Percentiles rank a stretch among this genome's conserved stretches.
Evolutionary conservation across 2,797 vertebrate genomes (phyloP).

Genomic region (Macrochelys suwanniensis): DNA sequence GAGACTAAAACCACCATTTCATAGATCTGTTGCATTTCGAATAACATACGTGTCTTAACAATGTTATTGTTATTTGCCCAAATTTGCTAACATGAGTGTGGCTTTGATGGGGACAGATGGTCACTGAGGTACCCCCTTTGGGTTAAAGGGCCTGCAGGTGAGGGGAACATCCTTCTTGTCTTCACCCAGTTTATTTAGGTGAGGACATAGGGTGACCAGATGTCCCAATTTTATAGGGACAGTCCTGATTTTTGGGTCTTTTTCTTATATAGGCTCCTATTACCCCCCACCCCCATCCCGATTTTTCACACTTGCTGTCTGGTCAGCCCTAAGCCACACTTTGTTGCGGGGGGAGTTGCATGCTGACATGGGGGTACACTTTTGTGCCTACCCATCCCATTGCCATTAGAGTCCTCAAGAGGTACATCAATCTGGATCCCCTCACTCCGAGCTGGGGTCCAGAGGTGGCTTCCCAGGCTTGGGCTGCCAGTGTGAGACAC

Average conservation of each 20-base stretch:
- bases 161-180: neutral
- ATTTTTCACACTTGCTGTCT: too few species aligned
- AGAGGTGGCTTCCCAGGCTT: too few species aligned
- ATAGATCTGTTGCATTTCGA: neutral
- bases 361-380: neutral
- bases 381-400: neutral
- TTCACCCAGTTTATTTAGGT: neutral
- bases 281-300: too few species aligned
- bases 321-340: neutral
- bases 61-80: neutral
- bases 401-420: neutral
- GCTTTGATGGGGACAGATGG: neutral
- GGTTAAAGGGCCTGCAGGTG: neutral
- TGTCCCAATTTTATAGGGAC: too few species aligned
- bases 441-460: neutral
- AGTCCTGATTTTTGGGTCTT: too few species aligned
- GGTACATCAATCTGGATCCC: neutral
- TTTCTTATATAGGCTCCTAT: too few species aligned
- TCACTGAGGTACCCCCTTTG: neutral
- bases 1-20: neutral
- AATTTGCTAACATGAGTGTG: neutral
- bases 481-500: neutral
- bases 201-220: neutral
- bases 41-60: neutral
- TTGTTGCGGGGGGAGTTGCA: neutral